phyloP scores from a whole-genome alignment of 1,140 invertebrate species.

The Scaptomyza montana region DNA sequence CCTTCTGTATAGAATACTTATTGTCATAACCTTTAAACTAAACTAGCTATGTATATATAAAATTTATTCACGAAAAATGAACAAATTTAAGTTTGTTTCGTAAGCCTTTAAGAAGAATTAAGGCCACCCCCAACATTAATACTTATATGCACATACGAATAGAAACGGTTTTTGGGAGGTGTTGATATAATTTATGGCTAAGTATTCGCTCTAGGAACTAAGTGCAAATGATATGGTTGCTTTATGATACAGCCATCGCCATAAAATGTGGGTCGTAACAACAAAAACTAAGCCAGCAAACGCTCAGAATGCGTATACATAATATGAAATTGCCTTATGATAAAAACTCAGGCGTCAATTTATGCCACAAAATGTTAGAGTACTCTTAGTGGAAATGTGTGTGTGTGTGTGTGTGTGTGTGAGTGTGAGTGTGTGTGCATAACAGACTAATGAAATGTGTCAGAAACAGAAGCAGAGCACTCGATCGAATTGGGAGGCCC shows the following conservation, averaged over 20 bases:
- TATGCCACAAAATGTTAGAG: constrained; percentile 47
- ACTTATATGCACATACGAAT: constrained; percentile 36
- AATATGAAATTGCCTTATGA: constrained; percentile 78
- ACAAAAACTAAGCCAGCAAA: constrained; percentile 59
- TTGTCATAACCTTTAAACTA: not conserved
- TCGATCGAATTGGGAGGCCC: constrained; percentile 55
- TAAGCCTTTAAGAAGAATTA: not conserved
- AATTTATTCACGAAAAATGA: not conserved
- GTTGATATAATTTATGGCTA: constrained; percentile 68
- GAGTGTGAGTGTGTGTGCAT: constrained; percentile 25
- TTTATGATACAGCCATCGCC: constrained; percentile 55
- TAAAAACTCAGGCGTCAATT: constrained; percentile 74
- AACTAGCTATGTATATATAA: not conserved
- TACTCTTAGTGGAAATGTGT: constrained; percentile 5
- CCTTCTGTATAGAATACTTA: not conserved
- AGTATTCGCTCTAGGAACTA: constrained; percentile 50
- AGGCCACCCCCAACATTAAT: constrained; percentile 2
- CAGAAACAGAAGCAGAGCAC: constrained; percentile 62
- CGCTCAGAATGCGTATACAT: constrained; percentile 57
- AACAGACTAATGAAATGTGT: constrained; percentile 77
- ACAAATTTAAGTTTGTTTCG: not conserved
- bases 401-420: constrained; percentile 30
- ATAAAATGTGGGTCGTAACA: constrained; percentile 59
- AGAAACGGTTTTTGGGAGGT: constrained; percentile 36
- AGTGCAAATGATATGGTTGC: constrained; percentile 71